Conservation (phyloP, 2,888 invertebrate species). For the Serrognathus titanus region DNA sequence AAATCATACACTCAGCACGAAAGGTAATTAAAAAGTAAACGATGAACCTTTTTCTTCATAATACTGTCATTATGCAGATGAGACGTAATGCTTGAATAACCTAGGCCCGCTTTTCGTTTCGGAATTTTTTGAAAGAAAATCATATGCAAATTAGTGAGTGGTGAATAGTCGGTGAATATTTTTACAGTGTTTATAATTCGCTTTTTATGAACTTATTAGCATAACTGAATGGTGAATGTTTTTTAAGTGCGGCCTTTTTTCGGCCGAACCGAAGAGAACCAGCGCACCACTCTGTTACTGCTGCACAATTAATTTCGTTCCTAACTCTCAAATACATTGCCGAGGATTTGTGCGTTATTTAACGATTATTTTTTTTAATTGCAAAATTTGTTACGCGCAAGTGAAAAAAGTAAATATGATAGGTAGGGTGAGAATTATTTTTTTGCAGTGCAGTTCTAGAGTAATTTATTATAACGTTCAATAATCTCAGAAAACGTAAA, state of each 20-base stretch:
- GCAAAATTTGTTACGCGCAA: too few species aligned
- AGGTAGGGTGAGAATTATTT: too few species aligned
- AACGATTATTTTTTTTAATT: too few species aligned
- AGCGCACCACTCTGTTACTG: too few species aligned
- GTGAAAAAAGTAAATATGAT: too few species aligned
- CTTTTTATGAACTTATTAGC: slow-evolving; percentile 48
- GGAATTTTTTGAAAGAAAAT: slow-evolving; percentile 43
- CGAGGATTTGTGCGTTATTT: too few species aligned
- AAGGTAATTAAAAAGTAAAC: slow-evolving; percentile 6
- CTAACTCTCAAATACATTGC: too few species aligned
- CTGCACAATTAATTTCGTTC: too few species aligned
- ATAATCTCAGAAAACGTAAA: too few species aligned
- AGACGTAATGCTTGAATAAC: slow-evolving; percentile 41
- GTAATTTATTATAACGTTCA: too few species aligned
- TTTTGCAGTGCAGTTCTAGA: too few species aligned
- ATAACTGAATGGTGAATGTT: slow-evolving; percentile 42
- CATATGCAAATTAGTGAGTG: slow-evolving; percentile 48
- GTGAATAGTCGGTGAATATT: slow-evolving; percentile 48
- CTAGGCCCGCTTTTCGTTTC: slow-evolving; percentile 40
- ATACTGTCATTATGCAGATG: slow-evolving; percentile 46
- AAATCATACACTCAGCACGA: too few species aligned
- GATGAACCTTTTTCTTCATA: slow-evolving; percentile 30
- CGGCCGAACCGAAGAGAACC: not conserved
- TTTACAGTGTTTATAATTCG: slow-evolving; percentile 51
- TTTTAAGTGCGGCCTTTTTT: slow-evolving; percentile 22